phyloP scores from a whole-genome alignment of 1,140 invertebrate genomes.

The Pogonomyrmex barbatus region DNA sequence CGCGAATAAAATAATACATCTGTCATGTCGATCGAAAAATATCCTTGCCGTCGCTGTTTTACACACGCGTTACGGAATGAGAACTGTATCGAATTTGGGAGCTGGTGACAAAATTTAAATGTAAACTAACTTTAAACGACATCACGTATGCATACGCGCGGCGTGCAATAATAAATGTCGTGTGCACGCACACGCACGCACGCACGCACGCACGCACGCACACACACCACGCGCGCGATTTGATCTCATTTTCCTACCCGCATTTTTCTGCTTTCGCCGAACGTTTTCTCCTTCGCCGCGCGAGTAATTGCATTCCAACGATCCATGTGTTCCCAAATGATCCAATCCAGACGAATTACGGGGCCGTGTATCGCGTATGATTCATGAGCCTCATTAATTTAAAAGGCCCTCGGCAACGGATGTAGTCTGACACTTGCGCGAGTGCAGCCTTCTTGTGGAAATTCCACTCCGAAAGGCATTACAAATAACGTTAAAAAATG shows the following conservation, averaged over 20 bases:
- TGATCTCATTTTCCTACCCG: slow-evolving; percentile 17
- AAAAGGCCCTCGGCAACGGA: not conserved
- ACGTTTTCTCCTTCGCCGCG: slow-evolving; percentile 7
- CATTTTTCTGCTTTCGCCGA: slow-evolving; percentile 30
- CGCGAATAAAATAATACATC: not conserved
- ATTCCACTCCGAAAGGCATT: not conserved
- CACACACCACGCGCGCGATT: not conserved
- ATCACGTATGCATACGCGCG: slow-evolving; percentile 31
- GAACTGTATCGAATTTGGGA: slow-evolving; percentile 26
- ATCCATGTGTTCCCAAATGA: slow-evolving; percentile 33
- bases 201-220: slow-evolving; percentile 8
- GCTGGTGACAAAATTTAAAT: slow-evolving; percentile 37
- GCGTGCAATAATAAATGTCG: slow-evolving; percentile 46
- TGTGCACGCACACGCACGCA: not conserved
- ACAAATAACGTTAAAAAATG: not conserved
- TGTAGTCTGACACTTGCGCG: not conserved
- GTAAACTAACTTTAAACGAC: slow-evolving; percentile 29
- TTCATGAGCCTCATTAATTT: slow-evolving; percentile 46
- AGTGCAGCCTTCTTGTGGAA: not conserved
- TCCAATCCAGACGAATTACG: slow-evolving; percentile 24
- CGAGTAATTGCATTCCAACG: slow-evolving; percentile 46
- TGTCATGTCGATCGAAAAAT: slow-evolving; percentile 17
- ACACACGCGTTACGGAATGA: slow-evolving; percentile 38
- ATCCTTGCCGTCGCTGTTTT: not conserved
- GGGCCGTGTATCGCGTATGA: slow-evolving; percentile 37